Evolutionary conservation across 2,888 invertebrate species (phyloP), one percentile per base, ranked within the genome.

Genomic region (Drosophila suboccidentalis): DNA sequence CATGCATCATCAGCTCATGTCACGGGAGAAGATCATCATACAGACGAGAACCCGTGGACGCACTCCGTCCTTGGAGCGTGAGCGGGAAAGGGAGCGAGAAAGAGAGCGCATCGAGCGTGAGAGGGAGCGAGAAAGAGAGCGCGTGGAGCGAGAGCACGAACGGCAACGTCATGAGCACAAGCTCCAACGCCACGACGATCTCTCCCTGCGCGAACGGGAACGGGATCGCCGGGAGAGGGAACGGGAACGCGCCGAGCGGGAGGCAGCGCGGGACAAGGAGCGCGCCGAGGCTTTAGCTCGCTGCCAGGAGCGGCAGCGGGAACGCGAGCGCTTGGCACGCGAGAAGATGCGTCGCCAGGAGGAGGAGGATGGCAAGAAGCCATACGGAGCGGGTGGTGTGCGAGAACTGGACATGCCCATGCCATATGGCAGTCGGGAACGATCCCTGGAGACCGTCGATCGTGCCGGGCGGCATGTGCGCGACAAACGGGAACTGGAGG

Each of bases 281-380:
- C 93, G 95, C 1, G 94, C 94, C 76, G 96, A 96, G 75, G 94
- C 94, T 0, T 91, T 94, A 60, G 95, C 95, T 2, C 93, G 96
- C 73, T 95, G 96, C 58, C 91, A 96, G 61, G 94, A 94, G 73
- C 93, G 95, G 71, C 94, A 94, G 76, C 92, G 95, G 60, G 95
- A 94, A 74, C 93, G 94, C 10, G 93, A 93, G 70, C 91, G 93
- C 55, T 47, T 93, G 32, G 92, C 92, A 1, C 87, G 92, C 15
- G 92, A 95, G 74, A 92, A 94, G 73, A 87, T 93, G 68, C 91
- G 93, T 15, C 92, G 93, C 3, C 94, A 93, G 65, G 92, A 91
- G 38, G 92, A 92, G 38, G 92, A 92, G 22, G 91, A 91, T 1
- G 78, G 61, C 60, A 77, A 77, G 22, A 91, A 92, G 36, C 89